Evolutionary conservation across 92 coral and sea anemone species (phyloP).

Genomic region (Porites lobata): DNA sequence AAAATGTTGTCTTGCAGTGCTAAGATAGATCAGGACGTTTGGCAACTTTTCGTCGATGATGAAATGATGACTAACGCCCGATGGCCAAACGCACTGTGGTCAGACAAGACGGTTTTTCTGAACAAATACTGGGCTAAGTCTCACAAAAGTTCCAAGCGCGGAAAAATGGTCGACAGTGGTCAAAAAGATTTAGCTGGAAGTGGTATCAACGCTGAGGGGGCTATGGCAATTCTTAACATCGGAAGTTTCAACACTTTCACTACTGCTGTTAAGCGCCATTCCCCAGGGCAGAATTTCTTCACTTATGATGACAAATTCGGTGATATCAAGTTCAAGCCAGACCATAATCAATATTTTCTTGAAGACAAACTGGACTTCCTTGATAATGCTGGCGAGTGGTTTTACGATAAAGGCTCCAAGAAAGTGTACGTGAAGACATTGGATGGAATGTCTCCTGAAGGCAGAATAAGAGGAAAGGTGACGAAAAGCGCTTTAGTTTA

Average conservation of each 20-base stretch:
- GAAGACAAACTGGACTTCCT: constrained; percentile 71
- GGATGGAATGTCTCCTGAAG: constrained; percentile 59
- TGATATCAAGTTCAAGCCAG: constrained; percentile 49
- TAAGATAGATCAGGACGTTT: constrained; percentile 59
- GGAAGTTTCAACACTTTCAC: constrained; percentile 85
- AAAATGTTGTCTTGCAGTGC: constrained; percentile 40
- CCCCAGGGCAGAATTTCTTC: constrained; percentile 52
- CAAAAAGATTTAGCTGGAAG: constrained; percentile 77
- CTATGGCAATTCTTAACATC: constrained; percentile 85
- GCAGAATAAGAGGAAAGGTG: constrained; percentile 35
- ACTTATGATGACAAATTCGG: constrained; percentile 70
- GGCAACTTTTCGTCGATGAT: constrained; percentile 70
- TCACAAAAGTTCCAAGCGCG: constrained; percentile 54
- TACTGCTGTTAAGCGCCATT: constrained; percentile 67
- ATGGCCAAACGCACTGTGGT: constrained; percentile 87
- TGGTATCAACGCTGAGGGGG: constrained; percentile 70
- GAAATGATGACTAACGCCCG: constrained; percentile 90
- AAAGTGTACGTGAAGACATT: constrained; percentile 63
- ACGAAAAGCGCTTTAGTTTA: background rate
- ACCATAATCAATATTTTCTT: constrained; percentile 66
- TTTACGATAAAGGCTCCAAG: constrained; percentile 38
- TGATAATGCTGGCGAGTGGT: constrained; percentile 79
- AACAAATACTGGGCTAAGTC: constrained; percentile 84
- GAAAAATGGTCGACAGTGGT: constrained; percentile 79
- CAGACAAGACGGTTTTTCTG: constrained; percentile 74